phyloP scores from a whole-genome alignment of 35 echinoderm and acorn worm genomes.

The Lytechinus variegatus region DNA sequence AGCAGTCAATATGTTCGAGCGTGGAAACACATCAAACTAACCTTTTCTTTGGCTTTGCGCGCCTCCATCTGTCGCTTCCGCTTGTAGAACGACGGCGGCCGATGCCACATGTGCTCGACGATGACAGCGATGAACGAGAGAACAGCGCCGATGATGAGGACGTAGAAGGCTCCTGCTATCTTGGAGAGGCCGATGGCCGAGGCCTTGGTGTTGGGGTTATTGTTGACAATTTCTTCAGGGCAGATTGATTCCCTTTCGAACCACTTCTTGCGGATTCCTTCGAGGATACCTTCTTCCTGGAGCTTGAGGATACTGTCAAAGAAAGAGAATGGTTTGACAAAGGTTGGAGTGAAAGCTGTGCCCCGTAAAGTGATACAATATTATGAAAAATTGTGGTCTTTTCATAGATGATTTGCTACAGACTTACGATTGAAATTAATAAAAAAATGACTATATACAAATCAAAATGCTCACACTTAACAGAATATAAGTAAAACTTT shows the following conservation, averaged over 20 bases:
- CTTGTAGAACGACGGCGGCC: conserved; percentile 78
- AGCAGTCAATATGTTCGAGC: no score
- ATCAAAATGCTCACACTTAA: no score
- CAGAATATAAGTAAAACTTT: no score
- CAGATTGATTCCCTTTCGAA: conserved; percentile 90
- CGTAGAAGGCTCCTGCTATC: conserved; percentile 96
- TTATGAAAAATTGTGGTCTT: no score
- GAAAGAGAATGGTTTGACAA: neutral
- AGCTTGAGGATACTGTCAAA: conserved; percentile 84
- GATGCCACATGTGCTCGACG: conserved; percentile 95
- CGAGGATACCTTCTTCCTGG: conserved; percentile 89
- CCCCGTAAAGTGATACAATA: no score
- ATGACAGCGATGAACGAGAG: conserved; percentile 89
- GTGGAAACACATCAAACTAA: neutral
- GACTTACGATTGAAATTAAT: no score
- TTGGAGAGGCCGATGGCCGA: conserved; percentile 78
- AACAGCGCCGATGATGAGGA: conserved; percentile 89
- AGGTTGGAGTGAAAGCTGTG: no score
- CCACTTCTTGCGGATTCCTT: conserved; percentile 88
- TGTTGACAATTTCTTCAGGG: conserved; percentile 63
- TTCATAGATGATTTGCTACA: no score
- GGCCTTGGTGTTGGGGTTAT: conserved; percentile 65
- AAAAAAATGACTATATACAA: no score
- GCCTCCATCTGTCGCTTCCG: conserved; percentile 71
- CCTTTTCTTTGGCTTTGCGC: conserved; percentile 66